Evolutionary conservation across 2,797 vertebrate genomes (phyloP), one percentile per base, ranked within the genome.

Genomic region (Gorsachius magnificus): DNA sequence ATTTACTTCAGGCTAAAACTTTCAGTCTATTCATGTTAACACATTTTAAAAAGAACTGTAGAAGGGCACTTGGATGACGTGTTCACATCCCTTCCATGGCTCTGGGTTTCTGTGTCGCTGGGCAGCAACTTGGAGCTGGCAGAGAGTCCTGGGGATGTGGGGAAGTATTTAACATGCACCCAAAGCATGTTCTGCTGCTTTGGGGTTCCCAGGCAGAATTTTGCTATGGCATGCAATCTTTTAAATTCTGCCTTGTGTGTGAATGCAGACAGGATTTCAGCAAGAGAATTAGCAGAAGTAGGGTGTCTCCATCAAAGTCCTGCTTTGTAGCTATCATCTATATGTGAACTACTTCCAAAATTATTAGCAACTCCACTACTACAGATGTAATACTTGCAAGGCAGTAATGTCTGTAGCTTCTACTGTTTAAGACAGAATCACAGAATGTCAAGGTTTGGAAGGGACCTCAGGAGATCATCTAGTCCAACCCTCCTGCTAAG

Each of bases 1-100:
- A 91, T 89, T 83, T 79, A 85, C 75, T 89, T 90, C 80, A 60
- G 91, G 94, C 65, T 94, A 91, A 76, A 93, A 56, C 46, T 79
- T 84, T 61, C 83, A 50, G 51, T 92, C 63, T 86, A 86, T 35
- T 86, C 77, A 38, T 22, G 74, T 92, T 78, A 91, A 58, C 46
- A 56, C 50, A 69, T 60, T 76, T 74, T 87, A 69, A 13, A 65
- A 81, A 53, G 79, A 74, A 11, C 51, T 75, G 45, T 28, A 58
- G 63, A 72, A 91, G 69, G n/a, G 83, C 43, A 60, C 36, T 51
- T 0, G 0, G 43, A 43, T 77, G 48, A 35, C 8, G 22, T 5
- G 9, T 38, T 41, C 25, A 11, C 2, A 46, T 31, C 51, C 64
- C 33, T 83, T 70, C 51, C 6, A 12, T 1, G 7, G 16, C 13